Percentiles rank a stretch among this genome's conserved stretches.
Evolutionary conservation across 2,797 vertebrate species (phyloP).

Genomic region (Siniperca undulata): DNA sequence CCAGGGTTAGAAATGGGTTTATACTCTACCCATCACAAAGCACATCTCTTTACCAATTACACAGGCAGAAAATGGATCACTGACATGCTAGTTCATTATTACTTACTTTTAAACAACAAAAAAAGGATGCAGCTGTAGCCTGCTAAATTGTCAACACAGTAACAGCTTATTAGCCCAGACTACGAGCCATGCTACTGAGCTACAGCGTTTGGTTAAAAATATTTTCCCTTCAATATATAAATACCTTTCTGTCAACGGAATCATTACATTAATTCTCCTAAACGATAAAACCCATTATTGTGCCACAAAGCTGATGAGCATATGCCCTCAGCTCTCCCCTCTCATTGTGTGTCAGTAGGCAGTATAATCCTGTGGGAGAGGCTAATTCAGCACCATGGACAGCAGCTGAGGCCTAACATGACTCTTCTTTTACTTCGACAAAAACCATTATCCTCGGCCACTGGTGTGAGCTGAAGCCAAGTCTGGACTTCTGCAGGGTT

Average conservation of each 20-base stretch:
- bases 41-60: neutral
- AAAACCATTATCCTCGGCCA: constrained; percentile 5
- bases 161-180: neutral
- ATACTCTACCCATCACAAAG: neutral
- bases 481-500: neutral
- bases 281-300: constrained; percentile 45
- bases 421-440: neutral
- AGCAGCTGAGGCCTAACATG: constrained; percentile 18
- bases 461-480: constrained; percentile 4
- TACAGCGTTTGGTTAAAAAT: constrained; percentile 5
- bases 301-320: constrained; percentile 34
- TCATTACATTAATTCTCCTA: constrained; percentile 51
- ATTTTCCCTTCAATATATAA: constrained; percentile 33
- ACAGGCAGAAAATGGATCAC: neutral
- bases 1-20: constrained; percentile 18
- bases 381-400: constrained; percentile 70
- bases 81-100: constrained; percentile 8
- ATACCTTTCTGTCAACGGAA: constrained; percentile 45
- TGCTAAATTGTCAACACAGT: neutral
- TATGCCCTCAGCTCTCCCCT: constrained; percentile 25
- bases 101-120: neutral
- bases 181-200: constrained; percentile 11
- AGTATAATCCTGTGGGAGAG: constrained; percentile 38
- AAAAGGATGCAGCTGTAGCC: neutral
- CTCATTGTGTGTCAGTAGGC: constrained; percentile 39